phyloP scores from a whole-genome alignment of 2,113 vertebrate species.

The Synodontis membranacea region DNA sequence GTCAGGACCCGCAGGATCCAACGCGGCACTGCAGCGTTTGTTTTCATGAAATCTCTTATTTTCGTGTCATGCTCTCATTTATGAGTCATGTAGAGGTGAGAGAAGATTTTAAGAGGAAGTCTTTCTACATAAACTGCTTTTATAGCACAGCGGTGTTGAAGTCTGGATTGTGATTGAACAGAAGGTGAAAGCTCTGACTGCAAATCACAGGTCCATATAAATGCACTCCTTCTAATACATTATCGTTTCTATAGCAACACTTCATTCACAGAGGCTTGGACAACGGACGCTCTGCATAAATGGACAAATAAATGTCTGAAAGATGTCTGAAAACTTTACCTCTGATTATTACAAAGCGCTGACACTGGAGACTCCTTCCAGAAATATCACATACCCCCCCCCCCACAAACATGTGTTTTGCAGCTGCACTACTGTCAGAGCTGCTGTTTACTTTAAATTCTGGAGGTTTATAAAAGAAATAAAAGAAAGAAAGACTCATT shows the following conservation, averaged over 20 bases:
- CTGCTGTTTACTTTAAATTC: not conserved
- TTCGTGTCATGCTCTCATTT: not conserved
- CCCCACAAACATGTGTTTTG: no score
- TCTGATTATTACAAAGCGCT: no score
- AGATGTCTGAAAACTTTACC: not conserved
- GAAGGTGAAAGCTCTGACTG: not conserved
- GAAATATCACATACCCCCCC: no score
- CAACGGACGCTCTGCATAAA: not conserved
- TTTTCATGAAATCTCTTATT: not conserved
- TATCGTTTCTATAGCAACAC: not conserved
- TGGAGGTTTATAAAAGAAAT: not conserved
- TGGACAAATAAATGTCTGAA: no score
- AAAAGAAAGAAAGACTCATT: not conserved
- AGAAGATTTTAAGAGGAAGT: not conserved
- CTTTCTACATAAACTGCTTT: not conserved
- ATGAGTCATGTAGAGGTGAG: not conserved
- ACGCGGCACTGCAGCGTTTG: not conserved
- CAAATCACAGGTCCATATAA: not conserved
- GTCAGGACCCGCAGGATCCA: not conserved
- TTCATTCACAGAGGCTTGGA: not conserved
- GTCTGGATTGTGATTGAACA: not conserved
- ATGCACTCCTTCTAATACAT: not conserved
- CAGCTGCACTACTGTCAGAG: not conserved
- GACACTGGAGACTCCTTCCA: no score
- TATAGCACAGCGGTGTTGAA: not conserved